These are phyloP conservation scores for Pygocentrus nattereri DNA, from an alignment of 2,797 vertebrate genomes.

Conservation along the genomic window DNA sequence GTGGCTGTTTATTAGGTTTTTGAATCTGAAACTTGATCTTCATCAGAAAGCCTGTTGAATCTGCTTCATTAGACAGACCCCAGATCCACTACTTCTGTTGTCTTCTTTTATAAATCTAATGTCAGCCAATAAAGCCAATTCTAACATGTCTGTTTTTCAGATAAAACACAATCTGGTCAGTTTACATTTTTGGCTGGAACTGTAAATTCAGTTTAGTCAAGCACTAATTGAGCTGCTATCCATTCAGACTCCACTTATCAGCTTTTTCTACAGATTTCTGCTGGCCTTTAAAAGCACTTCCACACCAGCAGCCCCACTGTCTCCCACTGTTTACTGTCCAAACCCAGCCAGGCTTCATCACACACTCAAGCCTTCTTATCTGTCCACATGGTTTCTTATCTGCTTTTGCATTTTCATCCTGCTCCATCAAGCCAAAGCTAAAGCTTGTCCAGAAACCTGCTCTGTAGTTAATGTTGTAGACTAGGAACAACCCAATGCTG, in stretches of 20 bases:
- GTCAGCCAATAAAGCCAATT: no score
- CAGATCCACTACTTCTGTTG: no score
- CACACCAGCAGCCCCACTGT: not conserved
- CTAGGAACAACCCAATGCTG: not conserved
- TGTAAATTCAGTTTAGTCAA: not conserved
- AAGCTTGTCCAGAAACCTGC: not conserved
- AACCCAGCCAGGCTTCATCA: not conserved
- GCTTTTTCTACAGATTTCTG: not conserved
- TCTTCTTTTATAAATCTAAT: no score
- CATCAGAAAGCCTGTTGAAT: no score
- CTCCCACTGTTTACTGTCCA: constrained; percentile 3
- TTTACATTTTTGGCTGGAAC: no score
- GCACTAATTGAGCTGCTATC: not conserved
- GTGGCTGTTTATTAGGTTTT: no score
- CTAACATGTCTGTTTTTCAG: no score
- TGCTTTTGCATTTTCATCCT: not conserved
- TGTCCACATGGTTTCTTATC: not conserved
- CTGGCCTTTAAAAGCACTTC: not conserved
- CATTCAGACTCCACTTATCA: not conserved
- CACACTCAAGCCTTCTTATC: not conserved
- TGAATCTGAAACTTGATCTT: no score
- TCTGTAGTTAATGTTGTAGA: not conserved
- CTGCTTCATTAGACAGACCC: no score
- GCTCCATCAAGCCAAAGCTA: not conserved
- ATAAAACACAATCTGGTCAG: not conserved